Evolutionary conservation across 2,797 vertebrate species (phyloP).

Genomic region (Nyctalus aviator): DNA sequence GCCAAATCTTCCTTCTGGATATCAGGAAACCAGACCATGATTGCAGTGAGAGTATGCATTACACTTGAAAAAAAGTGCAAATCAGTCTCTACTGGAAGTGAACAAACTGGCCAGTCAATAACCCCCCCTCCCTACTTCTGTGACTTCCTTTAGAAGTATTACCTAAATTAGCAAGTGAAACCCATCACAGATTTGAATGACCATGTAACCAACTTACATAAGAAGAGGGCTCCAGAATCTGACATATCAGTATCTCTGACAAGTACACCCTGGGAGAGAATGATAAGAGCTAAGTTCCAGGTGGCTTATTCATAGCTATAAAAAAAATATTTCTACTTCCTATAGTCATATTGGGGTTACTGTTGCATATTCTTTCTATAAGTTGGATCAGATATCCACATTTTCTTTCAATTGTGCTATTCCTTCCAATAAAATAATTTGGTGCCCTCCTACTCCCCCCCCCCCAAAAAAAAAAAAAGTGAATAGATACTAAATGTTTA

Average conservation of each 20-base stretch:
- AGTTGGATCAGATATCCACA: not conserved
- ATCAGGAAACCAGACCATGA: constrained; percentile 93
- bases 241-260: constrained; percentile 94
- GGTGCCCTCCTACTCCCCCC: not conserved
- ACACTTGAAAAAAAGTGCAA: constrained; percentile 91
- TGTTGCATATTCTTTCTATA: constrained; percentile 3
- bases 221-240: constrained; percentile 91
- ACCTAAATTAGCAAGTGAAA: constrained; percentile 95
- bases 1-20: constrained; percentile 93
- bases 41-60: constrained; percentile 91
- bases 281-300: constrained; percentile 76
- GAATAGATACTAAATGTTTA: not conserved
- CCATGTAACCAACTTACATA: constrained; percentile 93
- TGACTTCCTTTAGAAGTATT: constrained; percentile 94
- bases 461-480: not conserved
- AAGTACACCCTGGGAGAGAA: constrained; percentile 91
- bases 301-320: not conserved
- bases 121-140: constrained; percentile 91
- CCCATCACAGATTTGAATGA: constrained; percentile 93
- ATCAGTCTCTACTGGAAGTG: constrained; percentile 85
- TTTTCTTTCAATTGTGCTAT: constrained; percentile 42
- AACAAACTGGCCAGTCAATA: constrained; percentile 90
- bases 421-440: constrained; percentile 39
- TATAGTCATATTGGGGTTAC: not conserved
- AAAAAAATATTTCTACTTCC: not conserved